Evolutionary conservation across 1,140 invertebrate species (phyloP).

Genomic region (Homarus americanus): DNA sequence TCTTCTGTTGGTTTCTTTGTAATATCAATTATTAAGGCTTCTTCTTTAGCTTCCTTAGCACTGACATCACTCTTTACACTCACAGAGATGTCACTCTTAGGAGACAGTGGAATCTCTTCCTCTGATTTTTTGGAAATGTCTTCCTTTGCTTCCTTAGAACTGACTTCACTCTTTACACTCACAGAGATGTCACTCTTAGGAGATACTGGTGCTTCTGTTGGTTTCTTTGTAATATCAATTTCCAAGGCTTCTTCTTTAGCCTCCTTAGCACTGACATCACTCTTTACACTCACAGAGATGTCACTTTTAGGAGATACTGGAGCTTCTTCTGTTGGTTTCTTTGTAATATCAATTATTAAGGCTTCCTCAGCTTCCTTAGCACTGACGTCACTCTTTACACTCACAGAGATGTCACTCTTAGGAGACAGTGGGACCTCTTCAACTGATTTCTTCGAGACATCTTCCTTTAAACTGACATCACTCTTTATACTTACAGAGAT

Average conservation of each 20-base stretch:
- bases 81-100: conserved; percentile 58
- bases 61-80: conserved; percentile 41
- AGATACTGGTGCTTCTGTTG: conserved; percentile 13
- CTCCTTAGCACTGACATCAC: conserved; percentile 4
- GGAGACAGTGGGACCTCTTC: conserved; percentile 31
- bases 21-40: not conserved
- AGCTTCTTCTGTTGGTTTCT: not conserved
- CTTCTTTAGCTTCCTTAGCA: not conserved
- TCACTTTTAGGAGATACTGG: not conserved
- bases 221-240: not conserved
- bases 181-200: conserved; percentile 30
- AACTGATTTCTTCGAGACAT: not conserved
- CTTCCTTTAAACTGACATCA: not conserved
- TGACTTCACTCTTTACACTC: conserved; percentile 12
- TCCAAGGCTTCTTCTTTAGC: not conserved
- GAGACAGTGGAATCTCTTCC: conserved; percentile 37
- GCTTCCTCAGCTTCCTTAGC: not conserved
- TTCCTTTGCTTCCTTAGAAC: conserved; percentile 18
- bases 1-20: conserved; percentile 52
- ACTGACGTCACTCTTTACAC: conserved; percentile 24
- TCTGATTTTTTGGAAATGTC: too few relatives aligned
- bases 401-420: conserved; percentile 36
- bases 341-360: not conserved
- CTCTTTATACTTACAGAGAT: conserved; percentile 27
- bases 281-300: not conserved